Percentiles rank a stretch among this genome's conserved stretches.
phyloP scores from a whole-genome alignment of 1,140 invertebrate genomes.

The Pygmarrhopalites habei region DNA sequence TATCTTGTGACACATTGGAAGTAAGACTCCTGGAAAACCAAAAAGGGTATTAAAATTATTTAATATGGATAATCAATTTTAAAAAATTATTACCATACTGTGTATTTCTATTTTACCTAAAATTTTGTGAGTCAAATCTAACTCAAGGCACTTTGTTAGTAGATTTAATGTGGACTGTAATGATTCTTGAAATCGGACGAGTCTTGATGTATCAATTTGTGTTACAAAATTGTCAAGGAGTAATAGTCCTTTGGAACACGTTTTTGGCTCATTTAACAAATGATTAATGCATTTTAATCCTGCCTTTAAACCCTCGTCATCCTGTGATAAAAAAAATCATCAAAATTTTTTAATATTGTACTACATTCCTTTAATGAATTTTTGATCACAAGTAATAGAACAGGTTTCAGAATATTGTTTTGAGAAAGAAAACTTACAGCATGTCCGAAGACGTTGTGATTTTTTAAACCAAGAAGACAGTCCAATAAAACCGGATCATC shows the following conservation, averaged over 20 bases:
- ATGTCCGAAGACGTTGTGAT: conserved; percentile 8
- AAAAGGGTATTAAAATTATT: not conserved
- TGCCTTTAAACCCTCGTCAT: conserved; percentile 24
- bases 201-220: conserved; percentile 6
- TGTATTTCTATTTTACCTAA: too few relatives aligned
- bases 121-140: conserved; percentile 1
- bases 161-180: conserved; percentile 25
- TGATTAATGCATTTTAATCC: conserved; percentile 18
- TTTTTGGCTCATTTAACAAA: conserved; percentile 27
- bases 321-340: conserved; percentile 20
- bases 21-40: conserved; percentile 18
- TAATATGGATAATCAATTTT: not conserved
- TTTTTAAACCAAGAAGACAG: conserved; percentile 6
- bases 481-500: conserved; percentile 24
- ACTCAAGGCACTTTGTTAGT: conserved; percentile 20
- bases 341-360: not conserved
- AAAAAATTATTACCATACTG: not conserved
- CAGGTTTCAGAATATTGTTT: not conserved
- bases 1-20: conserved; percentile 23
- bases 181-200: conserved; percentile 22
- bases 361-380: not conserved
- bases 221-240: conserved; percentile 17
- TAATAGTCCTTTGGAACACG: conserved; percentile 19
- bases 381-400: not conserved
- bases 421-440: conserved; percentile 14